Base-by-base conservation (phyloP, 2,113 vertebrate genomes). In the Cephalopterus ornatus region DNA sequence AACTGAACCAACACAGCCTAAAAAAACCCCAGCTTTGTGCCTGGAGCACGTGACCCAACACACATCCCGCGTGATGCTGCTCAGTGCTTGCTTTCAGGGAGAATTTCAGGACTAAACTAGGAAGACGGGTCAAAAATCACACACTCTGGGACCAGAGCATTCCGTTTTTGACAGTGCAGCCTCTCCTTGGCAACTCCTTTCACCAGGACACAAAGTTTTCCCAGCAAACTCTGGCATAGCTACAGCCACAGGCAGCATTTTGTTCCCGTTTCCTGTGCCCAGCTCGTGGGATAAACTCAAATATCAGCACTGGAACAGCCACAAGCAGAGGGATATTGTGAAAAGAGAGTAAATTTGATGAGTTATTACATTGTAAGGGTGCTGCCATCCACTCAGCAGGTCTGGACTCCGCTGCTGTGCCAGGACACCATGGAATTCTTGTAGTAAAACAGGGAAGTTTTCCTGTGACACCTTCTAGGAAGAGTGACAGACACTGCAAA, bases 371-470 rank as follows among this genome's bases (percentile, higher is more conserved):
- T 96, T 92, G 78, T 68, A 85, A 66, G 0, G 76, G 80, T 11
- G 91, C 76, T 91, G 95, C 76, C 84, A 93, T 90, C 93, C 91
- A 77, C 95, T 55, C 82, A 90, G 95, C 91, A 95, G 85, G 89
- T 44, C 4, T 1, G 44, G 30, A 71, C 56, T 84, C 73, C 14
- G 2, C 85, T 83, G 88, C 67, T 2, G 3, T 9, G 42, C 71
- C 42, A 58, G 92, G 91, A 62, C n/a, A 71, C 78, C 46, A 5
- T 50, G 35, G 46, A 91, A 92, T 41, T 49, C 96, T 78, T 65
- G 73, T 15, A 28, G 53, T 41, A 27, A n/a, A 50, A 33, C 13
- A 56, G 58, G 4, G 95, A 42, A 16, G 83, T 22, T 92, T 59
- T 81, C 85, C 92, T 33, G 92, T 3, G 85, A 35, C 83, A 79